Conservation (phyloP, 2,888 invertebrate species). For the Cerastis leucographa region DNA sequence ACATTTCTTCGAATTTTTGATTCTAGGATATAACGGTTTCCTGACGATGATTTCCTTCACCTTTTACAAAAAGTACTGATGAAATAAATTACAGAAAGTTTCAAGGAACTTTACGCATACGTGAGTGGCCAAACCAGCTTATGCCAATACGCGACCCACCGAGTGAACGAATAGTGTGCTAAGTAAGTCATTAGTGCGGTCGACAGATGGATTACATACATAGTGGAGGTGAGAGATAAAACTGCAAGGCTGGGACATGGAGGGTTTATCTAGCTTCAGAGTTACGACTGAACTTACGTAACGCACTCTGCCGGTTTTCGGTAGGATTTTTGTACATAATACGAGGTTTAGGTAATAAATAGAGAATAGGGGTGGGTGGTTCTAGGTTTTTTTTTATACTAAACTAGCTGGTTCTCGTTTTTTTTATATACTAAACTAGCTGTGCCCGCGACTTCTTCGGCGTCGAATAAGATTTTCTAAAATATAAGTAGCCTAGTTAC, state of each 20-base stretch:
- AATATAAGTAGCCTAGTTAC: too few relatives aligned
- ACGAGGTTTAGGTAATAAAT: neutral
- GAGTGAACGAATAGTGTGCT: conserved; percentile 56
- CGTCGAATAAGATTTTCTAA: too few relatives aligned
- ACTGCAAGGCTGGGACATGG: conserved; percentile 17
- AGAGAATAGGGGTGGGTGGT: neutral
- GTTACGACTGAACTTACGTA: neutral
- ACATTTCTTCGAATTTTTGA: too few relatives aligned
- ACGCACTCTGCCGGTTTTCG: neutral
- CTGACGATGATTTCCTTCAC: too few relatives aligned
- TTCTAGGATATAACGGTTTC: too few relatives aligned
- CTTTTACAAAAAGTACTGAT: too few relatives aligned
- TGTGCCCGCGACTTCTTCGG: too few relatives aligned
- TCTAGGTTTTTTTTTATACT: too few relatives aligned
- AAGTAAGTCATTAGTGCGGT: conserved; percentile 63
- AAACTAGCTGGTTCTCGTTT: too few relatives aligned
- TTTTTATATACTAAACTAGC: too few relatives aligned
- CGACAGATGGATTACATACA: conserved; percentile 48
- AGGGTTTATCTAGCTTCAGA: conserved; percentile 1
- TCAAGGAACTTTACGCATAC: neutral
- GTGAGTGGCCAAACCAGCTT: neutral
- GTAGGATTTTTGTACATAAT: neutral
- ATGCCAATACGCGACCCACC: conserved; percentile 27
- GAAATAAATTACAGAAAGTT: too few relatives aligned
- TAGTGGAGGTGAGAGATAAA: conserved; percentile 41